Evolutionary conservation across 2,797 vertebrate species (phyloP).

Genomic region (Carapus acus): DNA sequence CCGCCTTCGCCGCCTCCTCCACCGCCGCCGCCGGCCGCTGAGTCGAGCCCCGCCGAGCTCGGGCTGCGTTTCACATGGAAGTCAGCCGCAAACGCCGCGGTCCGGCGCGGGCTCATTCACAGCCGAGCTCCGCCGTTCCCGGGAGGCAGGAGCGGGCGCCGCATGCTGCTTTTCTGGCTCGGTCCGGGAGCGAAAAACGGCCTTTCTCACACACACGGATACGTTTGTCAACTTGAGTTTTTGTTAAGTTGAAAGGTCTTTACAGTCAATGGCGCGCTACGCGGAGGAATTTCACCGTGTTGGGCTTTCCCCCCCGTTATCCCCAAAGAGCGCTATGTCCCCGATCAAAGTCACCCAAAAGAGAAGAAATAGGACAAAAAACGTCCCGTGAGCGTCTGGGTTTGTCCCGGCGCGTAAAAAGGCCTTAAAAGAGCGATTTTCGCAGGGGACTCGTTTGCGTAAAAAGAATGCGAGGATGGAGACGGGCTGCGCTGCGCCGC

Average conservation of each 20-base stretch:
- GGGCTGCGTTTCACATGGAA: slow-evolving; percentile 73
- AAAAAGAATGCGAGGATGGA: slow-evolving; percentile 89
- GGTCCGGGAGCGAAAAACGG: slow-evolving; percentile 41
- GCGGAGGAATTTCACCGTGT: slow-evolving; percentile 86
- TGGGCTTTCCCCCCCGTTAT: slow-evolving; percentile 52
- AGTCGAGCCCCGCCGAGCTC: too few relatives aligned
- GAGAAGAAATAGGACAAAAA: slow-evolving; percentile 9
- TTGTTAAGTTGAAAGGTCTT: slow-evolving; percentile 82
- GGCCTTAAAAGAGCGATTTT: slow-evolving; percentile 34
- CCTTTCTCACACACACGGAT: slow-evolving; percentile 67
- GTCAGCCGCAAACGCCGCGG: slow-evolving; percentile 68
- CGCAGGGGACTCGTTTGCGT: slow-evolving; percentile 71
- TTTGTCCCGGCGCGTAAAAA: neutral
- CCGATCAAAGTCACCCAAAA: slow-evolving; percentile 22
- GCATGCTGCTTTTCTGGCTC: slow-evolving; percentile 48
- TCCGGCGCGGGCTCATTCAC: slow-evolving; percentile 54
- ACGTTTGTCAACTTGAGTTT: slow-evolving; percentile 80
- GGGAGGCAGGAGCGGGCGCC: slow-evolving; percentile 36
- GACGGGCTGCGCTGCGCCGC: slow-evolving; percentile 82
- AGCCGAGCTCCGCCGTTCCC: slow-evolving; percentile 32
- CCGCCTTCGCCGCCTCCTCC: too few relatives aligned
- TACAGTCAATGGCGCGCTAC: slow-evolving; percentile 85
- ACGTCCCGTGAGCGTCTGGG: neutral
- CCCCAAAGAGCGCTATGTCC: neutral
- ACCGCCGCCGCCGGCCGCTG: too few relatives aligned